phyloP scores from a whole-genome alignment of 2,113 vertebrate species.

The Collichthys lucidus region DNA sequence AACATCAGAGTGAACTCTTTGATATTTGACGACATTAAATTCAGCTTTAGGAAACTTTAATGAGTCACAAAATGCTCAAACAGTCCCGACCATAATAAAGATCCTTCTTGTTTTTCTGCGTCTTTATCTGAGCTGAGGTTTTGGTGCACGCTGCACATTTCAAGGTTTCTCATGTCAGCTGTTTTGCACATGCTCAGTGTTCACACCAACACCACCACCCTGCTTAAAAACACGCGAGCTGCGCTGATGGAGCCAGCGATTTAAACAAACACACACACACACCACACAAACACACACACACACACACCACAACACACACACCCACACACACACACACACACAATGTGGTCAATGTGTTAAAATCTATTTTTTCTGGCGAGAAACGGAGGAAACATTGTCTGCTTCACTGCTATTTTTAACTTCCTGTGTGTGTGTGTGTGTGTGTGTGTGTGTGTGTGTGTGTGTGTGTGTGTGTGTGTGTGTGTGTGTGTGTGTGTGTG shows the following conservation, averaged over 20 bases:
- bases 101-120: neutral
- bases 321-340: neutral
- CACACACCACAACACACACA: no score
- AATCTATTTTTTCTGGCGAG: neutral
- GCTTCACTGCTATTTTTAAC: conserved; percentile 30
- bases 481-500: no score
- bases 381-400: conserved; percentile 11
- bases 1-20: no score
- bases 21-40: no score
- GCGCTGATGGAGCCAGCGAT: neutral
- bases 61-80: no score
- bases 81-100: no score
- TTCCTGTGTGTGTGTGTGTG: neutral
- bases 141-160: neutral
- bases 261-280: no score
- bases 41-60: no score
- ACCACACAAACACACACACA: no score
- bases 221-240: neutral
- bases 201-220: neutral
- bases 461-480: no score
- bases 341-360: neutral
- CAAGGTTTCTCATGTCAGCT: neutral
- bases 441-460: neutral
- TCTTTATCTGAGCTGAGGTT: neutral
- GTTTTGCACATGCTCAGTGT: conserved; percentile 6